phyloP scores from a whole-genome alignment of 2,888 invertebrate genomes.

The Oithona nana region DNA sequence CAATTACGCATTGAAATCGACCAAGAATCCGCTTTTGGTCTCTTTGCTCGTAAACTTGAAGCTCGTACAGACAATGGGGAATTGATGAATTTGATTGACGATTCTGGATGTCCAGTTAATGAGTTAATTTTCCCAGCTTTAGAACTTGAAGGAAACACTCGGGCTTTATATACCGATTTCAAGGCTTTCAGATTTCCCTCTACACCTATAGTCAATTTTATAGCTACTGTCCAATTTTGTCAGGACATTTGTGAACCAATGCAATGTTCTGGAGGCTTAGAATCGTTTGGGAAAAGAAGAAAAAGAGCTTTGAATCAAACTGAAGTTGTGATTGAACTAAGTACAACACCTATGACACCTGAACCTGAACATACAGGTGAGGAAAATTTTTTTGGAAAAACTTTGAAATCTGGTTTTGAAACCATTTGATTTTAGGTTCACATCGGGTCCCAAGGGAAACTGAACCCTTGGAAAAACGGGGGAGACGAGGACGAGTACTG shows the following conservation, averaged over 20 bases:
- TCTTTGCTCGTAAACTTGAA: conserved; percentile 31
- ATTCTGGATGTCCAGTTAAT: conserved; percentile 31
- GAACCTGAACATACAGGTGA: too few species aligned
- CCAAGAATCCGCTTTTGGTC: conserved; percentile 29
- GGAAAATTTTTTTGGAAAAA: too few species aligned
- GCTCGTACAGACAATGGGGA: conserved; percentile 31
- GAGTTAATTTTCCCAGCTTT: conserved; percentile 31
- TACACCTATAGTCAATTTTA: conserved; percentile 31
- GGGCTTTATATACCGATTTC: conserved; percentile 29
- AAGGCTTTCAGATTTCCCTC: conserved; percentile 33
- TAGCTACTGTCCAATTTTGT: conserved; percentile 32
- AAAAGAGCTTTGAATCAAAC: too few species aligned
- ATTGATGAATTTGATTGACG: conserved; percentile 29
- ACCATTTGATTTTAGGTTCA: not conserved
- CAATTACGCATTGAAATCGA: conserved; percentile 30
- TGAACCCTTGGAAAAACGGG: not conserved
- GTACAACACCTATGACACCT: too few species aligned
- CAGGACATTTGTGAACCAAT: conserved; percentile 31
- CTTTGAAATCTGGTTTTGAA: too few species aligned
- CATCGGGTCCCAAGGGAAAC: not conserved
- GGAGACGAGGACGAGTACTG: not conserved
- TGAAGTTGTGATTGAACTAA: too few species aligned
- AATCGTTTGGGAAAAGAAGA: conserved; percentile 28
- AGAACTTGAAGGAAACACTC: conserved; percentile 26
- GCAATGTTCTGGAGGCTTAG: conserved; percentile 26